phyloP scores from a whole-genome alignment of 1,140 invertebrate genomes.

The Drosophila sucinea region DNA sequence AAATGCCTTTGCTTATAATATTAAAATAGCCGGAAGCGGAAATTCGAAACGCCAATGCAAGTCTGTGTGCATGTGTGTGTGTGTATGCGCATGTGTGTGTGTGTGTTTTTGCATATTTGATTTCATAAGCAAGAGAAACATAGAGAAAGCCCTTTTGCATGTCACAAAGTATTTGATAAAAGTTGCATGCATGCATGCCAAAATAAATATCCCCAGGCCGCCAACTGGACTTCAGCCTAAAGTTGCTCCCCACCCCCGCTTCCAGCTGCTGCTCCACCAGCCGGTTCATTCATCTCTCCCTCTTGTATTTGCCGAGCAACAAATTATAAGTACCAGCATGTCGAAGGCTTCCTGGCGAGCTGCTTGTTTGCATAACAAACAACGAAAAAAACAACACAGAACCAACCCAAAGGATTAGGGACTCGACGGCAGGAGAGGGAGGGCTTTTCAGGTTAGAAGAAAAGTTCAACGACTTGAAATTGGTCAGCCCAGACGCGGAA shows the following conservation, averaged over 20 bases:
- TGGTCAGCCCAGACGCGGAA: slow-evolving; percentile 36
- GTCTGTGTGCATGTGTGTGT: slow-evolving; percentile 19
- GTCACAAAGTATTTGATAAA: slow-evolving; percentile 75
- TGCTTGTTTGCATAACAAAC: slow-evolving; percentile 71
- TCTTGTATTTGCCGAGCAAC: slow-evolving; percentile 70
- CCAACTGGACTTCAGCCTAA: slow-evolving; percentile 31
- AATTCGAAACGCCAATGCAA: slow-evolving; percentile 74
- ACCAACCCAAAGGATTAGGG: slow-evolving; percentile 1
- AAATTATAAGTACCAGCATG: slow-evolving; percentile 72
- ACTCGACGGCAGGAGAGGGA: not conserved
- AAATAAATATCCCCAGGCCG: slow-evolving; percentile 54
- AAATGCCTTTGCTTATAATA: slow-evolving; percentile 78
- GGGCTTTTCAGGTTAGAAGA: not conserved
- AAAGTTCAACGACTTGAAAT: slow-evolving; percentile 56
- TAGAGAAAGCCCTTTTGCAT: slow-evolving; percentile 48
- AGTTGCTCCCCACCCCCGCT: not conserved
- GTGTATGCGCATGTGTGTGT: slow-evolving; percentile 7
- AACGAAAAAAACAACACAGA: not conserved
- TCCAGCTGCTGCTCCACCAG: not conserved
- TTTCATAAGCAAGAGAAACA: slow-evolving; percentile 33
- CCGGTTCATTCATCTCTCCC: not conserved
- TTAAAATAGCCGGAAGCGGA: slow-evolving; percentile 79
- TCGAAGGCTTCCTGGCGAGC: slow-evolving; percentile 66
- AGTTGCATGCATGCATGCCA: slow-evolving; percentile 60
- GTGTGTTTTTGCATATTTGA: slow-evolving; percentile 64